A percentile compares a stretch with the other conserved stretches of the same genome.
These are phyloP conservation scores for Tragelaphus buxtoni DNA, from an alignment of 2,113 vertebrate species.

Conservation along the genomic window DNA sequence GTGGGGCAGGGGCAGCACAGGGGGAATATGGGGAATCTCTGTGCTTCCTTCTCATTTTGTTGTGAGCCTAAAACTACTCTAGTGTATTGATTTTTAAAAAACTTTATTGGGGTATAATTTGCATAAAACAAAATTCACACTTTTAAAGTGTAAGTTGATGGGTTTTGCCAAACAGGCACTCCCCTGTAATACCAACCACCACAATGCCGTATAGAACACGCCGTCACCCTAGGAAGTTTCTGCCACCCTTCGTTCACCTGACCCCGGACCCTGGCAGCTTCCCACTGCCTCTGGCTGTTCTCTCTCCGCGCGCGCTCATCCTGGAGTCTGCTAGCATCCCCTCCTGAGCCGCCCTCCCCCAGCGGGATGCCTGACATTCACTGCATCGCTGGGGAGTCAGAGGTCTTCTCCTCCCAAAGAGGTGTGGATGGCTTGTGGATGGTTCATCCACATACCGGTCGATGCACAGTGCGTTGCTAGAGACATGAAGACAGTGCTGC, in stretches of 20 bases:
- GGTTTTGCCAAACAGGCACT: too few relatives aligned
- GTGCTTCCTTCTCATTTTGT: neutral
- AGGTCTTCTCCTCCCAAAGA: neutral
- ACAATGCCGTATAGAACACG: fast-evolving
- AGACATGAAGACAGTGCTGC: neutral
- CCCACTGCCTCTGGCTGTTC: neutral
- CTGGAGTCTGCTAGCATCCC: fast-evolving
- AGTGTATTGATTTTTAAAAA: neutral
- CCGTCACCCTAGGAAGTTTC: fast-evolving
- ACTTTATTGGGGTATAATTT: neutral
- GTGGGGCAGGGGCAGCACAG: neutral
- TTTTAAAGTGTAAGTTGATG: neutral
- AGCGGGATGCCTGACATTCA: neutral
- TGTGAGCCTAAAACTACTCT: neutral
- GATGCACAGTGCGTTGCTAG: fast-evolving
- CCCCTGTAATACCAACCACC: too few relatives aligned
- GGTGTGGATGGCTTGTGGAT: neutral
- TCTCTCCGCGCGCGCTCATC: neutral
- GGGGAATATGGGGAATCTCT: neutral
- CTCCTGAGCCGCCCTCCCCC: neutral
- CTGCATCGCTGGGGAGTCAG: neutral
- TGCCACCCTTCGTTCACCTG: neutral
- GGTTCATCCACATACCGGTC: fast-evolving
- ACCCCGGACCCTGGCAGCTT: neutral
- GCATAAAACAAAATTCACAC: neutral